Evolutionary conservation across 2,113 vertebrate species (phyloP), one percentile per base, ranked within the genome.

Genomic region (Otus sunia): DNA sequence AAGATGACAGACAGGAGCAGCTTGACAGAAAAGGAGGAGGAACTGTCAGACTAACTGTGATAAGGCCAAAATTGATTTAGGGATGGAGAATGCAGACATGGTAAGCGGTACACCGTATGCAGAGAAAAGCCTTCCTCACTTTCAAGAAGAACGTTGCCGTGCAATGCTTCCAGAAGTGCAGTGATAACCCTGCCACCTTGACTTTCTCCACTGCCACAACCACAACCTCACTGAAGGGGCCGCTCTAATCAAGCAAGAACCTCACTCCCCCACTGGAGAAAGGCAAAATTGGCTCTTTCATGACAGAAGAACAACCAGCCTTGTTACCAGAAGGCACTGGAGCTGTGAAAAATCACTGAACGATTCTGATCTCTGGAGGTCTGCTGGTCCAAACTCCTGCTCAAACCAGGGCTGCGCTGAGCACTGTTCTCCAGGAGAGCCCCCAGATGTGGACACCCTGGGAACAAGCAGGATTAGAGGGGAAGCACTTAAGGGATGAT

Each of bases 1-100:
- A 96, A 92, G 80, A 95, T 89, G 94, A 96, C 73, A 96, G 88
- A 92, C 90, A 91, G 53, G 66, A 94, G 92, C 92, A 92, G 83
- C 86, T 85, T 94, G 73, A 89, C 89, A 91, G 80, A 93, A 94
- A 92, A 91, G 68, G 56, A 96, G 92, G 80, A 94, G 94, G 86
- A 94, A 83, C 96, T 92, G 94, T 92, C 86, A 96, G 92, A 89
- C 82, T 93, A 93, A 86, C 88, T 75, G 83, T 2, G 34, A 25
- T 64, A 93, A 96, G 83, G 88, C 49, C 79, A 93, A 82, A 94
- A 96, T 58, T 92, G 19, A 94, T 81, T 86, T 78, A 60, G 50
- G 52, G 88, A 87, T 62, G 69, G 68, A 91, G 79, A 94, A 95
- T 37, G 58, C 27, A 95, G 80, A 91, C 30, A 89, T 0, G 4